phyloP scores from a whole-genome alignment of 2,113 vertebrate genomes.

The Centropus bengalensis region DNA sequence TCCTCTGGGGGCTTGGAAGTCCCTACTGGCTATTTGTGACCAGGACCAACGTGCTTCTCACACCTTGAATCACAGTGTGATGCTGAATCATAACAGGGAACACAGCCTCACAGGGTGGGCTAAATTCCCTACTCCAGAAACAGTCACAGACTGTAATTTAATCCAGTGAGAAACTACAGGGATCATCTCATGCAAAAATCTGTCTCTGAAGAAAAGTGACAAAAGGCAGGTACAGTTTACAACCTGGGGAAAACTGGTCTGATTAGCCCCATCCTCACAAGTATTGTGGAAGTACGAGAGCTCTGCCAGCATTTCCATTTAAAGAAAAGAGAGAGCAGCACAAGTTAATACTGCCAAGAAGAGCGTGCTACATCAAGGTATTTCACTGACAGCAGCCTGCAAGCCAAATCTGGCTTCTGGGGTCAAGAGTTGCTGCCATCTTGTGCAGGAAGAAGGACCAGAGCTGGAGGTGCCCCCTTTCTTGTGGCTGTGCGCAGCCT shows the following conservation, averaged over 20 bases:
- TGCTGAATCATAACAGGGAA: background rate
- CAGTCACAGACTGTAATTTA: slow-evolving; percentile 8
- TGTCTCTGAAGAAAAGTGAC: slow-evolving; percentile 19
- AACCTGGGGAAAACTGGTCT: background rate
- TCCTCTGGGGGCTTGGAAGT: background rate
- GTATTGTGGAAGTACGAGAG: background rate
- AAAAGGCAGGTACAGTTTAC: slow-evolving; percentile 16
- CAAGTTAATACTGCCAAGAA: background rate
- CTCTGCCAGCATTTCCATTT: slow-evolving; percentile 7
- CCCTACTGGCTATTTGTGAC: background rate
- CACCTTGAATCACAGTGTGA: background rate
- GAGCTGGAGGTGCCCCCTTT: background rate
- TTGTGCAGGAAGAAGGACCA: background rate
- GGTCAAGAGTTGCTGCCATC: background rate
- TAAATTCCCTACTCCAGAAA: slow-evolving; percentile 5
- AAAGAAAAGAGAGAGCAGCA: slow-evolving; percentile 20
- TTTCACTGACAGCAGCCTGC: background rate
- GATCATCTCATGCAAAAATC: background rate
- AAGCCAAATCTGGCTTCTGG: background rate
- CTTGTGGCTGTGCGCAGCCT: background rate
- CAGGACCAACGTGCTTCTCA: background rate
- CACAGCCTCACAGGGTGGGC: accelerated
- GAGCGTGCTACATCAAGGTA: background rate
- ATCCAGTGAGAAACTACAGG: slow-evolving; percentile 18
- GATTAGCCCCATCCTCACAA: background rate